Evolutionary conservation across 2,888 invertebrate species (phyloP), one percentile per base, ranked within the genome.

Genomic region (Cynaeus angustus): DNA sequence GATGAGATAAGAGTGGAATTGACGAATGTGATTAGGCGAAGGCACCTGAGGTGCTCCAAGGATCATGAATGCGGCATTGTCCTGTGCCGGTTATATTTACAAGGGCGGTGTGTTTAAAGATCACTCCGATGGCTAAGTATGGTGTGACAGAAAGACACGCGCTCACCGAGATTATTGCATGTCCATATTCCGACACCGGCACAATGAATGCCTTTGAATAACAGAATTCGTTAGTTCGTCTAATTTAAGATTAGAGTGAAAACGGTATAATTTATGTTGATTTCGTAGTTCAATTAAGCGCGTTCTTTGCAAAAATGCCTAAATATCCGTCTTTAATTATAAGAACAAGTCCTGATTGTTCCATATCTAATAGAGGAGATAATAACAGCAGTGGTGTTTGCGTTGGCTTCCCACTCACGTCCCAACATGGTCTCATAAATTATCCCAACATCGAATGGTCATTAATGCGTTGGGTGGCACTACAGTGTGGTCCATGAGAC

Each of bases 371-470:
- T 78, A 81, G 80, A 45, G 80, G 77, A 81, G 82, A 83, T 83
- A 82, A 83, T 82, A 80, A 80, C 79, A 79, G 13, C 77, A 79
- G 74, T 78, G 72, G 76, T 78, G 74, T 71, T 68, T 70, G 77
- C 78, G 77, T 80, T 81, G 72, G 75, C 81, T 80, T 79, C 82
- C 82, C 82, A 81, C 82, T 81, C 81, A 79, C 79, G 79, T 79
- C 75, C 75, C 73, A 74, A 75, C 77, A 75, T 75, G 78, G 78
- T 72, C 77, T 78, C 81, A 83, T 84, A 84, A 84, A 84, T 84
- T 84, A 84, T 83, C 80, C 78, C 79, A 82, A 84, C 83, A 84
- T 84, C 83, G 83, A 84, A 83, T 81, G 81, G 83, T 84, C 84
- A 84, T 84, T 84, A 84, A 84, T 82, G 82, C 66, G 76, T 80